Conservation (phyloP, 30 jellyfish, hydroid and myxozoan species). For the Hydractinia symbiolongicarpus region DNA sequence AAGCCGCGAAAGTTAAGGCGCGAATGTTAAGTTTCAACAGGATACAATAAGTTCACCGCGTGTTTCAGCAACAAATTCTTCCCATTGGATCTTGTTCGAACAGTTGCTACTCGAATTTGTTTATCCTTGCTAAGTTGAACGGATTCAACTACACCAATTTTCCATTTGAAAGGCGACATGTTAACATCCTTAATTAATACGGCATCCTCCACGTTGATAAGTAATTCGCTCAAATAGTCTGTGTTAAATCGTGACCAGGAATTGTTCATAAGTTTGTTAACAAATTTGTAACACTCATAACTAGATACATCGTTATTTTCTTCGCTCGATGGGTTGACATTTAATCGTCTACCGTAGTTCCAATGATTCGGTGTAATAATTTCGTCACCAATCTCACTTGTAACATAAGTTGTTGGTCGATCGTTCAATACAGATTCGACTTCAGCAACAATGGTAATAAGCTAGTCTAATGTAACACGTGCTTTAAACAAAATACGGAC, state of each 20-base stretch:
- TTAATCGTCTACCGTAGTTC: not conserved
- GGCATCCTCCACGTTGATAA: not conserved
- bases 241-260: too few relatives aligned
- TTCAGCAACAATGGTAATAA: conserved; percentile 28
- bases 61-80: too few relatives aligned
- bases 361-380: conserved; percentile 24
- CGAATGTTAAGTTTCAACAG: too few relatives aligned
- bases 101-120: not conserved
- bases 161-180: not conserved
- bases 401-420: conserved; percentile 32
- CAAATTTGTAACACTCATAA: too few relatives aligned
- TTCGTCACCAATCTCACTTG: conserved; percentile 19
- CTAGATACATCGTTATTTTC: too few relatives aligned
- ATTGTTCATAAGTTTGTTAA: too few relatives aligned
- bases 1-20: too few relatives aligned
- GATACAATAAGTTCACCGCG: too few relatives aligned
- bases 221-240: not conserved
- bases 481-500: conserved; percentile 10
- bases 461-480: conserved; percentile 17
- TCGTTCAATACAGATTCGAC: conserved; percentile 18
- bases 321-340: too few relatives aligned
- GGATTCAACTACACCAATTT: not conserved
- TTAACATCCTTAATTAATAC: not conserved
- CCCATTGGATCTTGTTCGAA: not conserved
- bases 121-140: not conserved